Conservation (phyloP, 2,113 vertebrate species). For the Sisor rabdophorus region DNA sequence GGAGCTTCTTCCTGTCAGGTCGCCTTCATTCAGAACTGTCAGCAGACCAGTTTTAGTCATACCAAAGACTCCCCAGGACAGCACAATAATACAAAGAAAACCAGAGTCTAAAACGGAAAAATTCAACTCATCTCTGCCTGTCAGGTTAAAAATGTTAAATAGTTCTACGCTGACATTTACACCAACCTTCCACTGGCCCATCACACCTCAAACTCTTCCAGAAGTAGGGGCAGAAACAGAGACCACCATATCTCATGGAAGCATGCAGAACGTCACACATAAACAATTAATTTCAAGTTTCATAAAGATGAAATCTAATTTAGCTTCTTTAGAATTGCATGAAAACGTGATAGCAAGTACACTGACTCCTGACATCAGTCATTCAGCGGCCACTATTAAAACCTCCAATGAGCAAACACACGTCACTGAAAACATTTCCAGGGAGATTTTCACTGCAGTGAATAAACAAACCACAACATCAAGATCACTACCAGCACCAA, state of each 20-base stretch:
- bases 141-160: fast-evolving
- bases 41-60: constrained; percentile 52
- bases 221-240: constrained; percentile 6
- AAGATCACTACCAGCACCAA: constrained; percentile 1
- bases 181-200: constrained; percentile 8
- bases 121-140: constrained; percentile 23
- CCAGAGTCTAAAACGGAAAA: constrained; percentile 35
- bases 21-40: constrained; percentile 40
- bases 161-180: not conserved
- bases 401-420: not conserved
- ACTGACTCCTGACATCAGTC: not conserved
- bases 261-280: constrained; percentile 19
- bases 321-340: not conserved
- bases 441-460: not conserved
- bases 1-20: constrained; percentile 80
- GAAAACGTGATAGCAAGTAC: not conserved
- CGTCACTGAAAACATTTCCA: constrained; percentile 4
- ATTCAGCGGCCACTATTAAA: not conserved
- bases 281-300: constrained; percentile 14
- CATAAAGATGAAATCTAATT: constrained; percentile 10
- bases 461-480: constrained; percentile 11
- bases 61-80: constrained; percentile 13
- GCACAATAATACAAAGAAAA: not conserved
- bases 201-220: constrained; percentile 30
- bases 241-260: constrained; percentile 30